These are phyloP conservation scores for Dasyurus viverrinus DNA, from an alignment of 2,113 vertebrate species.

Conservation along the genomic window DNA sequence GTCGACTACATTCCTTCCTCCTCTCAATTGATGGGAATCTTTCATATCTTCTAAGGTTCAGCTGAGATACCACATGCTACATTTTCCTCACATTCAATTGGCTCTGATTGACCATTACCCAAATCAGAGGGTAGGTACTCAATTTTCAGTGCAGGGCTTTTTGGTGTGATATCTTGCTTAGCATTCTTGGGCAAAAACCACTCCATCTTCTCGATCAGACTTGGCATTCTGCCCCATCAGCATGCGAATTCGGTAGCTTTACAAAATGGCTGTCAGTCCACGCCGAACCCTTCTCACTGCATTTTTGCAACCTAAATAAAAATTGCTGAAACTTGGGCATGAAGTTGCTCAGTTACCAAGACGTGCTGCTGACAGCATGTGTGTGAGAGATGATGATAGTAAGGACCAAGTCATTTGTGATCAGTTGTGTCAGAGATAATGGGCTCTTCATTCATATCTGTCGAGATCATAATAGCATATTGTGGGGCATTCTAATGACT, in stretches of 20 bases:
- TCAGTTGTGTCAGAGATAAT: constrained; percentile 31
- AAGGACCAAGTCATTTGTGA: constrained; percentile 55
- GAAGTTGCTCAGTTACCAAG: not conserved
- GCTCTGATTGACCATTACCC: not conserved
- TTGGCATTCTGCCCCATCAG: not conserved
- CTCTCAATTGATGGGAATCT: not conserved
- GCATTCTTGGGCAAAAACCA: not conserved
- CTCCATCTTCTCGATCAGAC: not conserved
- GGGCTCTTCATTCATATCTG: constrained; percentile 47
- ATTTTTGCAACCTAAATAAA: not conserved
- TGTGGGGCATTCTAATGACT: constrained; percentile 47
- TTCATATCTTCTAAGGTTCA: not conserved
- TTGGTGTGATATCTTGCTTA: not conserved
- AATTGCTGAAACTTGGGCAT: constrained; percentile 42
- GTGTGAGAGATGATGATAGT: constrained; percentile 55
- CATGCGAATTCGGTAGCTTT: not conserved
- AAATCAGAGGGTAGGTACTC: not conserved
- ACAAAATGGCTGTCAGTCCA: not conserved
- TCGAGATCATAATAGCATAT: constrained; percentile 59
- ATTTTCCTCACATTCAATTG: not conserved
- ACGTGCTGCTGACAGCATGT: constrained; percentile 58
- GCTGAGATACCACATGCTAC: not conserved
- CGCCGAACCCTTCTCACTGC: constrained; percentile 26
- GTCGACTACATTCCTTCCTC: not conserved
- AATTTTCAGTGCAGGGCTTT: not conserved